These are phyloP conservation scores for Sebastes melanostomus DNA, from an alignment of 2,797 vertebrate genomes.

Conservation along the genomic window DNA sequence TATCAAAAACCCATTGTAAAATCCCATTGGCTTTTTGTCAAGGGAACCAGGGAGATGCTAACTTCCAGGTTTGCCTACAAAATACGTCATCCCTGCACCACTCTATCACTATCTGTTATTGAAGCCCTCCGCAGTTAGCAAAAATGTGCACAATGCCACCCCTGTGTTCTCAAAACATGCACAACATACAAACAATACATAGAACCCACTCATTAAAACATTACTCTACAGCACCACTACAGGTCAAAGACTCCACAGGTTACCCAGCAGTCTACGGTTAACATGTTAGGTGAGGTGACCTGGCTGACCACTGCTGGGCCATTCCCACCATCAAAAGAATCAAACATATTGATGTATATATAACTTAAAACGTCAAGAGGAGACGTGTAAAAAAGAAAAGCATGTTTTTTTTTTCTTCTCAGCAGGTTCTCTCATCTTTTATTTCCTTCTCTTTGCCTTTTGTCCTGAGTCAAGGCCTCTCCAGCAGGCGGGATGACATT, in stretches of 20 bases:
- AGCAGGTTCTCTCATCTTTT: slow-evolving; percentile 1
- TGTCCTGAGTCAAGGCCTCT: slow-evolving; percentile 58
- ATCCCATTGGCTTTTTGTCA: no score
- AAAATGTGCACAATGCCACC: not conserved
- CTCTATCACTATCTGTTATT: no score
- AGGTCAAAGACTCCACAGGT: not conserved
- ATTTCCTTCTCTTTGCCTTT: slow-evolving; percentile 43
- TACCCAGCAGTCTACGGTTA: no score
- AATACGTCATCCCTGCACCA: no score
- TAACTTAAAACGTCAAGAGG: slow-evolving; percentile 16
- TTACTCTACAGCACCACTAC: not conserved
- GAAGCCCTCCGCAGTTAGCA: no score
- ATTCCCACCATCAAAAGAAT: not conserved
- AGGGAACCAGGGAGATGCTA: no score
- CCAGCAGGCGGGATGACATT: slow-evolving; percentile 67
- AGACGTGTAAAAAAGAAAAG: not conserved
- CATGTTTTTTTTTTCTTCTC: not conserved
- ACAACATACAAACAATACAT: not conserved
- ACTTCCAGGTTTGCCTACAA: no score
- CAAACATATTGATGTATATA: not conserved
- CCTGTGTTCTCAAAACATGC: not conserved
- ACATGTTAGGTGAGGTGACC: no score
- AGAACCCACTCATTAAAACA: not conserved
- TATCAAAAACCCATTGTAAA: rapidly evolving
- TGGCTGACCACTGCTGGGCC: not conserved